Percentiles rank a stretch among this genome's conserved stretches.
These are phyloP conservation scores for Tringa solitaria DNA, from an alignment of 2,113 vertebrate genomes.

Conservation along the genomic window DNA sequence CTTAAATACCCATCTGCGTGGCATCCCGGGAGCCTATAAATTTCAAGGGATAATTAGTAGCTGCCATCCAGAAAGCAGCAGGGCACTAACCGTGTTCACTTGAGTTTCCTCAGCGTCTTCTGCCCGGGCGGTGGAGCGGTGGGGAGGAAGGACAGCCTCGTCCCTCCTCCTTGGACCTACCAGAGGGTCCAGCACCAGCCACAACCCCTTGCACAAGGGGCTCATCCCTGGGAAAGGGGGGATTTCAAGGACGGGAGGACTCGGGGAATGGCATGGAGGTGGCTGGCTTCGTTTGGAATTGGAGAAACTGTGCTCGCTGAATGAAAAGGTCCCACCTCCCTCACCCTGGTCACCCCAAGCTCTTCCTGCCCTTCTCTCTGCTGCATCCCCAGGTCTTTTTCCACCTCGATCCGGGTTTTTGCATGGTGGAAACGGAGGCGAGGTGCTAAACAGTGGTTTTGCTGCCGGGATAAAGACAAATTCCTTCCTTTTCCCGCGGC, in stretches of 20 bases:
- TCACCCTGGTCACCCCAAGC: background rate
- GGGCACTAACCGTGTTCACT: slow-evolving; percentile 19
- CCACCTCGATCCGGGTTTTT: background rate
- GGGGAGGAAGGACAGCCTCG: background rate
- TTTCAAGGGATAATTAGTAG: slow-evolving; percentile 67
- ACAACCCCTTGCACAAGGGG: fast-evolving
- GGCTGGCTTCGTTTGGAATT: background rate
- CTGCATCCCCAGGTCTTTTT: background rate
- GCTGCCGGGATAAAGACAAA: background rate
- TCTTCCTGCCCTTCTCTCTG: background rate
- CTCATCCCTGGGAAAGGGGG: fast-evolving
- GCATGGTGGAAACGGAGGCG: fast-evolving
- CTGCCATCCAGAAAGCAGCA: slow-evolving; percentile 42
- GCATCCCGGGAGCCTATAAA: slow-evolving; percentile 50
- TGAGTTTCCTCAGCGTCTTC: background rate
- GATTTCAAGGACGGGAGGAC: background rate
- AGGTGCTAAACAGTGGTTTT: background rate
- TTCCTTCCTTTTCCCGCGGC: background rate
- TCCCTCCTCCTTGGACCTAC: background rate
- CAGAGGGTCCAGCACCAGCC: background rate
- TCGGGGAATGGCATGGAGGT: fast-evolving
- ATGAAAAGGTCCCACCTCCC: background rate
- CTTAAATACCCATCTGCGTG: slow-evolving; percentile 63
- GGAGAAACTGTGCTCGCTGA: background rate
- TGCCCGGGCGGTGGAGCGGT: background rate